Conservation (phyloP, 2,797 vertebrate genomes). For the Argentina silus region DNA sequence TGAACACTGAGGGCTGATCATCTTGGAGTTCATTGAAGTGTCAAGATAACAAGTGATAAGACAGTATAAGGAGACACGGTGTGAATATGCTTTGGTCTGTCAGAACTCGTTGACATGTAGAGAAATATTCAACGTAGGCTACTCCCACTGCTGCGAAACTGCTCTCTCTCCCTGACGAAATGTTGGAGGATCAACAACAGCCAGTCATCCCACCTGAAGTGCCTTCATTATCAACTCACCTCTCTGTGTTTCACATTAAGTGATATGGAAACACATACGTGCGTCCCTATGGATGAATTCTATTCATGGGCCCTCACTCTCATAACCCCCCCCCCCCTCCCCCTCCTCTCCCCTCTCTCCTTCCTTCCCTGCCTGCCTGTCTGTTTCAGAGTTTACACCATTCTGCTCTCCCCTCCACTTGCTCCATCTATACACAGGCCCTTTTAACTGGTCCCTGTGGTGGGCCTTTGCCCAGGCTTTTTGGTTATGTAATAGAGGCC, state of each 20-base stretch:
- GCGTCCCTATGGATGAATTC: constrained; percentile 19
- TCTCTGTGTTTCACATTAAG: constrained; percentile 10
- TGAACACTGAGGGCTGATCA: constrained; percentile 46
- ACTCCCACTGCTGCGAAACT: constrained; percentile 5
- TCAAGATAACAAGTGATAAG: constrained; percentile 65
- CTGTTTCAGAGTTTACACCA: constrained; percentile 18
- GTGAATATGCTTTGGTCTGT: constrained; percentile 23
- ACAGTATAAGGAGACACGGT: constrained; percentile 39
- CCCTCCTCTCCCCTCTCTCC: not conserved
- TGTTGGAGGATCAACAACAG: constrained; percentile 1
- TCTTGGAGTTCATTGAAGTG: constrained; percentile 62
- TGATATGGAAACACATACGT: not conserved
- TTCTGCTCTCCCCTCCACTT: constrained; percentile 14
- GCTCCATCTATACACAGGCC: not conserved
- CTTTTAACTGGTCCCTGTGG: constrained; percentile 33
- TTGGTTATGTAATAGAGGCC: constrained; percentile 34
- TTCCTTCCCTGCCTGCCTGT: constrained; percentile 8
- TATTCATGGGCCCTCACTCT: constrained; percentile 7
- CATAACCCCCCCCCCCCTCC: constrained; percentile 4
- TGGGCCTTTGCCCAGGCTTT: constrained; percentile 29
- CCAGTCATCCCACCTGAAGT: constrained; percentile 1
- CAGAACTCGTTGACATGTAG: constrained; percentile 23
- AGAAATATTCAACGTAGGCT: constrained; percentile 19
- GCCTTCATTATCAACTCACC: constrained; percentile 14
- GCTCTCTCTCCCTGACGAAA: constrained; percentile 12